phyloP scores from a whole-genome alignment of 2,888 invertebrate genomes.

The Mesochorus sp. region DNA sequence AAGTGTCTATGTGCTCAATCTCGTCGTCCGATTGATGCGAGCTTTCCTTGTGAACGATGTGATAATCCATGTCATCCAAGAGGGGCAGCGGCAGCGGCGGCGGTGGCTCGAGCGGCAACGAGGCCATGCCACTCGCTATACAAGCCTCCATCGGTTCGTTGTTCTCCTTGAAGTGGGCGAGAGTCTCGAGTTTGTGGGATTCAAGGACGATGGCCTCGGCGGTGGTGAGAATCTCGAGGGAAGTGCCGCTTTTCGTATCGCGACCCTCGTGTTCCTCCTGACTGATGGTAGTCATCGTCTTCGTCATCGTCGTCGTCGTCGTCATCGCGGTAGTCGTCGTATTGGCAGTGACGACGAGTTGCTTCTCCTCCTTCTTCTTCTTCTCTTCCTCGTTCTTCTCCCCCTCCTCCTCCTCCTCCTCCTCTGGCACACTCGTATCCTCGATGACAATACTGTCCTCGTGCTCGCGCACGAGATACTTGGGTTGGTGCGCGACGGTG shows the following conservation, averaged over 20 bases:
- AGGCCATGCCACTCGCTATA: slow-evolving; percentile 48
- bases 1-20: slow-evolving; percentile 74
- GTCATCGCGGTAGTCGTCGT: not conserved
- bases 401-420: slow-evolving; percentile 31
- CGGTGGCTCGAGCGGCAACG: slow-evolving; percentile 45
- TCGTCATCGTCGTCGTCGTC: too few species aligned
- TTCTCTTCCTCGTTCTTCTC: too few species aligned
- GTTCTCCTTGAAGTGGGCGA: too few species aligned
- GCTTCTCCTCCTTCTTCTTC: too few species aligned
- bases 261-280: too few species aligned
- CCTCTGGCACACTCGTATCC: slow-evolving; percentile 59
- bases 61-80: slow-evolving; percentile 73
- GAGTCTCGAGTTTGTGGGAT: too few species aligned
- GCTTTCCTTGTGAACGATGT: slow-evolving; percentile 68
- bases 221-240: too few species aligned
- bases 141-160: slow-evolving; percentile 64
- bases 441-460: slow-evolving; percentile 73
- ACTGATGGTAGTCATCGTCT: too few species aligned
- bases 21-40: slow-evolving; percentile 76
- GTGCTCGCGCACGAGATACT: slow-evolving; percentile 68
- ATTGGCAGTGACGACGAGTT: too few species aligned
- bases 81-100: slow-evolving; percentile 15
- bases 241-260: too few species aligned
- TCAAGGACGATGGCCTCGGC: too few species aligned
- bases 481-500: slow-evolving; percentile 50